Conservation (phyloP, 64 coral and sea anemone genomes). For the Stylophora pistillata region DNA sequence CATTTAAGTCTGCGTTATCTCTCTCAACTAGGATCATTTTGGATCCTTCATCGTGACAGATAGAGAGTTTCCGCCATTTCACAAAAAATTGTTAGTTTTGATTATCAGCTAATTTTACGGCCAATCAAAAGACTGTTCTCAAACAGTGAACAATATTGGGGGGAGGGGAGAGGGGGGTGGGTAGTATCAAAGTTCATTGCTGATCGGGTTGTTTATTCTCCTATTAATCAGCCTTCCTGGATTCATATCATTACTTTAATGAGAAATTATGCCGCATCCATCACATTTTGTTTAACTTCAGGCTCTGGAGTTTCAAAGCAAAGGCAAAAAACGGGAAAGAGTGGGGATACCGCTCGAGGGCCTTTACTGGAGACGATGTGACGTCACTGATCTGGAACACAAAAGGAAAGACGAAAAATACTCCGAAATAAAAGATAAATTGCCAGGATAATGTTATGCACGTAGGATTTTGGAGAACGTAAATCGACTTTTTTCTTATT, state of each 20-base stretch:
- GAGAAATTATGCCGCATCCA: background rate
- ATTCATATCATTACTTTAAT: background rate
- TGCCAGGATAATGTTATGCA: background rate
- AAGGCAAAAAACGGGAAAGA: constrained; percentile 73
- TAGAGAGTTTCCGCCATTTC: too few species aligned
- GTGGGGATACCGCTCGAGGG: constrained; percentile 87
- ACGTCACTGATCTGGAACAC: background rate
- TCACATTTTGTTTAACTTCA: constrained; percentile 13
- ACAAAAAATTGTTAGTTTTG: too few species aligned
- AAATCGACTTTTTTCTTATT: background rate
- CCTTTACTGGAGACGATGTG: constrained; percentile 91
- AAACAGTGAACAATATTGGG: too few species aligned
- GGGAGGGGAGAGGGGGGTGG: too few species aligned
- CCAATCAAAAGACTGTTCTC: too few species aligned
- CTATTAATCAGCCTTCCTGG: too few species aligned
- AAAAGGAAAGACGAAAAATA: constrained; percentile 24
- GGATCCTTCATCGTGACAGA: too few species aligned
- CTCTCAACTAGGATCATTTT: too few species aligned
- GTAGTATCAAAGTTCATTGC: too few species aligned
- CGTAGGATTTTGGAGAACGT: background rate
- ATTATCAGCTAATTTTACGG: too few species aligned
- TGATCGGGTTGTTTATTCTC: too few species aligned
- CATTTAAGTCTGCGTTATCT: too few species aligned
- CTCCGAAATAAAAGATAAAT: constrained; percentile 1
- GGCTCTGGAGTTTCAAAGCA: constrained; percentile 77